phyloP scores from a whole-genome alignment of 2,888 invertebrate genomes.

The Actias luna region DNA sequence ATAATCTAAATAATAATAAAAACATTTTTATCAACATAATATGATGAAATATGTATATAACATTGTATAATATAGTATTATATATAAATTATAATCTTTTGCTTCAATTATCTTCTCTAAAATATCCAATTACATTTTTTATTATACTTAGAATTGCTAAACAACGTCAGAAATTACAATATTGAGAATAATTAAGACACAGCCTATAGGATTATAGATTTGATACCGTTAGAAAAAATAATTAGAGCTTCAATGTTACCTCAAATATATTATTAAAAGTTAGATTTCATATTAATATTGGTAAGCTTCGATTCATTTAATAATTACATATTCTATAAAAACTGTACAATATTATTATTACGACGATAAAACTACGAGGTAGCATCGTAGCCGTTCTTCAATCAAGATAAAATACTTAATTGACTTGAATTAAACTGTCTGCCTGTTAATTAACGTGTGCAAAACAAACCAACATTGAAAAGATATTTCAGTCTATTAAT shows the following conservation, averaged over 20 bases:
- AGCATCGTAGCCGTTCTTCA: constrained; percentile 1
- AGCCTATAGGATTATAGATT: neutral
- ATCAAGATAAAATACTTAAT: constrained; percentile 39
- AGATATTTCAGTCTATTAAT: constrained; percentile 28
- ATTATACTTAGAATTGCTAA: neutral
- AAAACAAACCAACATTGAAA: constrained; percentile 23
- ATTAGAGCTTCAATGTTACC: neutral
- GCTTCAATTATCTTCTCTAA: neutral
- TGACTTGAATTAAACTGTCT: constrained; percentile 54
- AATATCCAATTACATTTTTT: neutral
- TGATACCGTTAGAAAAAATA: neutral
- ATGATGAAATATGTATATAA: neutral
- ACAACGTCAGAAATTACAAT: neutral
- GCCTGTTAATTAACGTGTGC: constrained; percentile 31
- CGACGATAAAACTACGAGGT: constrained; percentile 10
- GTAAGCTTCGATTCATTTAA: neutral
- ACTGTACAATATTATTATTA: neutral
- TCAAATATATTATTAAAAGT: too few species aligned
- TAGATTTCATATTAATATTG: neutral
- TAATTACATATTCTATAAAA: too few species aligned
- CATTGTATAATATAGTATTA: too few species aligned
- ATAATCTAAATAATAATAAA: neutral
- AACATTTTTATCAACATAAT: neutral
- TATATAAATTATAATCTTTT: neutral
- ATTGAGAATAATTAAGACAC: neutral